A percentile compares a stretch with the other conserved stretches of the same genome.
phyloP scores from a whole-genome alignment of 2,888 invertebrate genomes.

The Stenchaetothrips biformis region DNA sequence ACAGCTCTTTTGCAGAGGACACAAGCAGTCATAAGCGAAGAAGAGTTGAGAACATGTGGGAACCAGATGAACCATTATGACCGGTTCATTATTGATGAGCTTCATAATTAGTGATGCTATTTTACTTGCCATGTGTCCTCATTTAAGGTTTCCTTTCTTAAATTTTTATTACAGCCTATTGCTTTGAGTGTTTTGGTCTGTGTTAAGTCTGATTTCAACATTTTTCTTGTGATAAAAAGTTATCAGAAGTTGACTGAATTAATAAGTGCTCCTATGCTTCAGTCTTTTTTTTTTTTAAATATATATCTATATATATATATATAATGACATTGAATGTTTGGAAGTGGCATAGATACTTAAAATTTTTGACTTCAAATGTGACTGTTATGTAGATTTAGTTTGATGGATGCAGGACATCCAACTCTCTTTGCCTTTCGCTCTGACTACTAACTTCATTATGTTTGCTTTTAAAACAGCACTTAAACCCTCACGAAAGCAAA shows the following conservation, averaged over 20 bases:
- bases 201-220: neutral
- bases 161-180: neutral
- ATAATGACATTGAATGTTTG: neutral
- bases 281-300: neutral
- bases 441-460: neutral
- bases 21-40: neutral
- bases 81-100: neutral
- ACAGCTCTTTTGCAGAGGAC: neutral
- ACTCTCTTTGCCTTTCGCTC: neutral
- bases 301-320: neutral
- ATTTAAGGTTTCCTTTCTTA: neutral
- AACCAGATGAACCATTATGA: neutral
- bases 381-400: neutral
- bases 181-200: neutral
- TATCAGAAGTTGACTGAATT: neutral
- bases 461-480: neutral
- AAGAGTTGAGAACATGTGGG: conserved; percentile 21
- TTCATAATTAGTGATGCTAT: neutral
- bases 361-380: neutral
- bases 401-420: neutral
- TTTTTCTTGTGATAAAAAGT: neutral
- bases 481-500: neutral
- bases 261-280: neutral
- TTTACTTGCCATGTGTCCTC: neutral
- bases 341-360: neutral